Percentiles rank a stretch among this genome's conserved stretches.
Conservation (phyloP, 2,113 vertebrate genomes). For the Indri indri region DNA sequence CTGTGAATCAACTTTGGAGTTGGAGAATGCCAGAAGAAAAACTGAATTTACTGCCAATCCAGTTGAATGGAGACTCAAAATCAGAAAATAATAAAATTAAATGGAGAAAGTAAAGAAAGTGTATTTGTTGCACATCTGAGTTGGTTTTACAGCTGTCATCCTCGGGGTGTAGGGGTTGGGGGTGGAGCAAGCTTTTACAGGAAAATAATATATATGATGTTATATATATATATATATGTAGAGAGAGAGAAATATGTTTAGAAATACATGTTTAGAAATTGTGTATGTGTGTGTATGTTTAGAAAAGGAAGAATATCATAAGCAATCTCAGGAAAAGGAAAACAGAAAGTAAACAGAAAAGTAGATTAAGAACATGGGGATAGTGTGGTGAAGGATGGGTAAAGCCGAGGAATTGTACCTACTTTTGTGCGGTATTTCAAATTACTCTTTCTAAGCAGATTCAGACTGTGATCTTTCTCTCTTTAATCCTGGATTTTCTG, state of each 20-base stretch:
- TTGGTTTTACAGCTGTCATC: not conserved
- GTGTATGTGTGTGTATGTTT: not conserved
- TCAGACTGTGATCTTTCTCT: not conserved
- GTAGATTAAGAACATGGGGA: not conserved
- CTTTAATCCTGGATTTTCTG: not conserved
- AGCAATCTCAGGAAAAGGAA: not conserved
- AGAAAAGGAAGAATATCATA: not conserved
- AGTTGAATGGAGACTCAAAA: not conserved
- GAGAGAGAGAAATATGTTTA: not conserved
- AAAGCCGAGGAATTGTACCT: not conserved
- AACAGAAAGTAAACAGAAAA: not conserved
- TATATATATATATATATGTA: not conserved
- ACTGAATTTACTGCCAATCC: not conserved
- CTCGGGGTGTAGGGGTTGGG: not conserved
- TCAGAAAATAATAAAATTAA: not conserved
- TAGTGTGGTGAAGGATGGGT: not conserved
- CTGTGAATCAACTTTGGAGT: not conserved
- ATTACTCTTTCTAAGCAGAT: conserved; percentile 20
- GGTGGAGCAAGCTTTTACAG: not conserved
- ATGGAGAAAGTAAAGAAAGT: not conserved
- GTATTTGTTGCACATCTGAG: not conserved
- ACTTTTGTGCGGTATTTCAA: not conserved
- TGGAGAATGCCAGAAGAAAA: not conserved
- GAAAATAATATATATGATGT: not conserved
- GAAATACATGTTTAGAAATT: not conserved